Evolutionary conservation across 2,888 invertebrate species (phyloP), one percentile per base, ranked within the genome.

Genomic region (Calliscelio sp.): DNA sequence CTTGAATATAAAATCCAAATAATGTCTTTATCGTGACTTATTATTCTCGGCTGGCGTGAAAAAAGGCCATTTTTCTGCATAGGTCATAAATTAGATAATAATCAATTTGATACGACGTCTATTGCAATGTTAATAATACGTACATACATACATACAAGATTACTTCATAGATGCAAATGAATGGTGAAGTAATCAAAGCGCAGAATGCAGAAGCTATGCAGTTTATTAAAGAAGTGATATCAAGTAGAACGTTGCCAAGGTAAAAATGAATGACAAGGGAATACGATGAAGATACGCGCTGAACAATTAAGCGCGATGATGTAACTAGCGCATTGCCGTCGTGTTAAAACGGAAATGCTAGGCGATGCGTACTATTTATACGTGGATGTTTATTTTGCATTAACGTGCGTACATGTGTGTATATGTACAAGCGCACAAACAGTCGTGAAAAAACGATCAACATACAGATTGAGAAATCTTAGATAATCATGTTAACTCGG

Each of bases 131-230:
- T 70, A 66, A 81, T 81, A 74, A 81, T 70, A 68, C 75, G 57
- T 46, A 41, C 49, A 46, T 35, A 51, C 55, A 28, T 28, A 28
- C 28, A 28, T 28, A 28, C 28, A 41, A 18, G 75, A 71, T 81
- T 81, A 81, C 75, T 71, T 71, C 77, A 81, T 77, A 77, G 77
- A 81, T 81, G 81, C 70, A 81, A 81, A 81, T 81, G 63, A 75
- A 75, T 77, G 63, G 81, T 81, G 81, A 81, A 81, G 81, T 77
- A 81, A 81, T 81, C 81, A 65, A 70, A 77, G 70, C 55, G 70
- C 55, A 81, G 77, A 77, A 81, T 77, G 81, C 77, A 81, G 81
- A 81, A 81, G 81, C 81, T 75, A 68, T 81, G 81, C 68, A 70
- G 74, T 81, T 75, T 59, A 75, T 81, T 70, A 61, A 65, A 55